Percentiles rank a stretch among this genome's conserved stretches.
Conservation (phyloP, 2,113 vertebrate genomes). For the Lophius piscatorius region DNA sequence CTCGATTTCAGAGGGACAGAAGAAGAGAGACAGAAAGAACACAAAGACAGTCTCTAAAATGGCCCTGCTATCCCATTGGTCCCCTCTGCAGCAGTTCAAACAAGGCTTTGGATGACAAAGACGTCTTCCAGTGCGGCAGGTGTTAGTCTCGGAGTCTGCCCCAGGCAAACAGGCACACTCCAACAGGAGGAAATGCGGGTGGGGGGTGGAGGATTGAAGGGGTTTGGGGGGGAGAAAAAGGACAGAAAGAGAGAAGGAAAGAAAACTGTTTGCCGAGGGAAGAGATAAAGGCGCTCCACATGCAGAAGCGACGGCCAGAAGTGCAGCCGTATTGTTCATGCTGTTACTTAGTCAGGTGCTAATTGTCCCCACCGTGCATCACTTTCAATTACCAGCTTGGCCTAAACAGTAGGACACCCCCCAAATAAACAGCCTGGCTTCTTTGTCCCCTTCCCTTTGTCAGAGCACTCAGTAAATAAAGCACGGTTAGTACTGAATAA, state of each 20-base stretch:
- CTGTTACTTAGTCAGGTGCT: conserved; percentile 81
- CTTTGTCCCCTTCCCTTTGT: conserved; percentile 61
- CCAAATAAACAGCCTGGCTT: conserved; percentile 67
- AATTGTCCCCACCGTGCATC: conserved; percentile 76
- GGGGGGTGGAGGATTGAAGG: conserved; percentile 46
- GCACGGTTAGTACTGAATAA: conserved; percentile 75
- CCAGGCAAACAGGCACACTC: conserved; percentile 82
- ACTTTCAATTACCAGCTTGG: conserved; percentile 73
- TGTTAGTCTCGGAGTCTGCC: conserved; percentile 86
- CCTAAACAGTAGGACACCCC: conserved; percentile 63
- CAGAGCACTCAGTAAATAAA: conserved; percentile 66
- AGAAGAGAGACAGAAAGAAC: conserved; percentile 40
- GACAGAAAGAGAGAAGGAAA: conserved; percentile 47
- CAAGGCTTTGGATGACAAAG: conserved; percentile 90
- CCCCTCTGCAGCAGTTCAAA: conserved; percentile 82
- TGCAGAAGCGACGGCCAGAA: conserved; percentile 79
- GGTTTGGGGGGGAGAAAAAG: not conserved
- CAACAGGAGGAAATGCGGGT: conserved; percentile 71
- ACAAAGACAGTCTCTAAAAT: conserved; percentile 73
- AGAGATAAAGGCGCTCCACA: conserved; percentile 76
- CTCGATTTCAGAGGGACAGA: conserved; percentile 36
- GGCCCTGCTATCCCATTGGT: conserved; percentile 77
- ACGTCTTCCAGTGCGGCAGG: conserved; percentile 86
- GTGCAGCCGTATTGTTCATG: conserved; percentile 80
- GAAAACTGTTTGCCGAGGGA: conserved; percentile 65